Evolutionary conservation across 2,888 invertebrate species (phyloP).

Genomic region (Microctonus brassicae): DNA sequence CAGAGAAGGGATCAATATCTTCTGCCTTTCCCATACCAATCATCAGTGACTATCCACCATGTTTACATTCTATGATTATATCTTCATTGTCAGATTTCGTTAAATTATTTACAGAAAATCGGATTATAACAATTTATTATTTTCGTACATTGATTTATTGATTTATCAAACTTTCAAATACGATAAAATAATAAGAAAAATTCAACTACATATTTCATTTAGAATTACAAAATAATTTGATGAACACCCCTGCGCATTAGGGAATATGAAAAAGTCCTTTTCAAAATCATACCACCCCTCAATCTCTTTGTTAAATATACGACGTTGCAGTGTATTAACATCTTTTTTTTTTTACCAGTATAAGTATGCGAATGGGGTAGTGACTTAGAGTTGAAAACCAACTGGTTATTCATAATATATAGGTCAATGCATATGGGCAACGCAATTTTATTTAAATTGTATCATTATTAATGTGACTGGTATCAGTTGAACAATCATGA

Average conservation of each 20-base stretch:
- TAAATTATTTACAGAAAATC: background rate
- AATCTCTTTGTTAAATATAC: constrained; percentile 2
- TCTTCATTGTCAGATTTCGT: background rate
- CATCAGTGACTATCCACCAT: constrained; percentile 17
- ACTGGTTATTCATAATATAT: constrained; percentile 47
- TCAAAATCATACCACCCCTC: background rate
- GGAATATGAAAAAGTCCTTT: constrained; percentile 22
- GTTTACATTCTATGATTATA: background rate
- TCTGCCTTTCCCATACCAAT: constrained; percentile 27
- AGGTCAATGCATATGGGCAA: constrained; percentile 55
- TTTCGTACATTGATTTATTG: too few species aligned
- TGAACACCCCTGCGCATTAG: constrained; percentile 13
- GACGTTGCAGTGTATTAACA: background rate
- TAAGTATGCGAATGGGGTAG: constrained; percentile 20
- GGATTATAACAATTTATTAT: too few species aligned
- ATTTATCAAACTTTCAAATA: too few species aligned
- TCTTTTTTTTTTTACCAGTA: background rate
- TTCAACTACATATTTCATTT: too few species aligned
- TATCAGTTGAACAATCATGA: constrained; percentile 28
- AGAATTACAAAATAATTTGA: too few species aligned
- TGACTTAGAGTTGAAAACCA: constrained; percentile 22
- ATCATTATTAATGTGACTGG: constrained; percentile 45
- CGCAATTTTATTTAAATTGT: constrained; percentile 49
- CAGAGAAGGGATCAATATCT: constrained; percentile 29
- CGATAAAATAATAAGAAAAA: too few species aligned